Conservation (phyloP, 2,888 invertebrate genomes). For the Chloroclysta siterata region DNA sequence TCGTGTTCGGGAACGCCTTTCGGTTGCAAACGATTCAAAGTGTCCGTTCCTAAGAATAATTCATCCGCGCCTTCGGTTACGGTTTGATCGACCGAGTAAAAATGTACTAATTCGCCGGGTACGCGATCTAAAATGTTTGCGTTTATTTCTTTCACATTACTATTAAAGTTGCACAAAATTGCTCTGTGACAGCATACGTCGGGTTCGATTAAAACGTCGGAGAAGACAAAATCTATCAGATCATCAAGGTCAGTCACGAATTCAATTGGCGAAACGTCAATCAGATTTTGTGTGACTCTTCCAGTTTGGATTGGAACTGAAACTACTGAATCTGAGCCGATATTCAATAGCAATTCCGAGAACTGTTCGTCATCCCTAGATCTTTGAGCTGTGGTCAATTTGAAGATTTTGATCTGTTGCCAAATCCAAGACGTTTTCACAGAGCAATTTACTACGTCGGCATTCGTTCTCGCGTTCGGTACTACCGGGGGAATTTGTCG, state of each 20-base stretch:
- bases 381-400: slow-evolving; percentile 10
- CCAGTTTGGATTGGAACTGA: neutral
- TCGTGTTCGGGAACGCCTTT: slow-evolving; percentile 8
- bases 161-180: slow-evolving; percentile 7
- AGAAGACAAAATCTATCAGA: slow-evolving; percentile 12
- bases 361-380: slow-evolving; percentile 3
- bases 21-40: slow-evolving; percentile 8
- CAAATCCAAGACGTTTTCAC: slow-evolving; percentile 14
- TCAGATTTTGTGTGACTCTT: neutral
- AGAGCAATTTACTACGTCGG: slow-evolving; percentile 8
- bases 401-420: slow-evolving; percentile 10
- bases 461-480: neutral
- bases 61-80: slow-evolving; percentile 8
- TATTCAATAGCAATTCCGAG: too few species aligned
- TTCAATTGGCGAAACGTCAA: neutral
- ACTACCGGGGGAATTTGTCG: slow-evolving; percentile 21
- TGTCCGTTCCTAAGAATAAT: slow-evolving; percentile 12
- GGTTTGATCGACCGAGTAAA: slow-evolving; percentile 2
- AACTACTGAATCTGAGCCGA: slow-evolving; percentile 3
- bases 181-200: slow-evolving; percentile 1
- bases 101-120: slow-evolving; percentile 6
- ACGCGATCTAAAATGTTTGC: slow-evolving; percentile 5
- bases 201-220: neutral
- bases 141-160: slow-evolving; percentile 8
- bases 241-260: neutral